Conservation (phyloP, 2,888 invertebrate species). For the Stenurella melanura region DNA sequence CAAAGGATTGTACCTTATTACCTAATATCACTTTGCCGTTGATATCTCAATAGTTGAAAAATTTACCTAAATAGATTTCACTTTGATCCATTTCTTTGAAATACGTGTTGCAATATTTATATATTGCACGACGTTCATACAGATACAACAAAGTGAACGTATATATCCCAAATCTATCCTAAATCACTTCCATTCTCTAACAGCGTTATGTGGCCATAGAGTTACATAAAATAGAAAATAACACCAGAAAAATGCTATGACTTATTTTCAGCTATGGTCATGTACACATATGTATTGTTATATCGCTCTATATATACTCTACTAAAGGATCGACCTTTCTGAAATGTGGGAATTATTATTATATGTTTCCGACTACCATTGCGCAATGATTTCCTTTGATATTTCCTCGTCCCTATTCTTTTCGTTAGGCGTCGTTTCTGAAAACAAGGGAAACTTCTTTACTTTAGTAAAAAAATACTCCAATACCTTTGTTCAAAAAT, state of each 20-base stretch:
- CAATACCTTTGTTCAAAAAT: slow-evolving; percentile 7
- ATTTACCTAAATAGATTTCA: no score
- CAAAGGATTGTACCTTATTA: no score
- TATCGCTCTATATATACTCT: not conserved
- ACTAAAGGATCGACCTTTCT: not conserved
- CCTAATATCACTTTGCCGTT: no score
- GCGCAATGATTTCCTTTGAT: not conserved
- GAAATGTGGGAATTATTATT: slow-evolving; percentile 4
- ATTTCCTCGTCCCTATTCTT: not conserved
- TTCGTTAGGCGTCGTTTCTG: not conserved
- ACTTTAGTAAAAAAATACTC: not conserved
- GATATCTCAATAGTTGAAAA: no score
- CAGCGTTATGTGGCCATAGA: not conserved
- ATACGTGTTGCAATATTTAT: no score
- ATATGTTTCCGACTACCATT: not conserved
- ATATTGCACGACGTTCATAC: not conserved
- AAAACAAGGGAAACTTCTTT: not conserved
- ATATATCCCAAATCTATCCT: not conserved
- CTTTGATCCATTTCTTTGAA: no score
- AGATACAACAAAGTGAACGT: not conserved
- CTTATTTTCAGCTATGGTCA: not conserved
- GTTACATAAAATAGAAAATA: not conserved
- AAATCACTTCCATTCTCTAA: not conserved
- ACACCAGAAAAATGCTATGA: not conserved
- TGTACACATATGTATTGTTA: not conserved